Evolutionary conservation across 2,888 invertebrate species (phyloP), one percentile per base, ranked within the genome.

Genomic region (Hoplodrina ambigua): DNA sequence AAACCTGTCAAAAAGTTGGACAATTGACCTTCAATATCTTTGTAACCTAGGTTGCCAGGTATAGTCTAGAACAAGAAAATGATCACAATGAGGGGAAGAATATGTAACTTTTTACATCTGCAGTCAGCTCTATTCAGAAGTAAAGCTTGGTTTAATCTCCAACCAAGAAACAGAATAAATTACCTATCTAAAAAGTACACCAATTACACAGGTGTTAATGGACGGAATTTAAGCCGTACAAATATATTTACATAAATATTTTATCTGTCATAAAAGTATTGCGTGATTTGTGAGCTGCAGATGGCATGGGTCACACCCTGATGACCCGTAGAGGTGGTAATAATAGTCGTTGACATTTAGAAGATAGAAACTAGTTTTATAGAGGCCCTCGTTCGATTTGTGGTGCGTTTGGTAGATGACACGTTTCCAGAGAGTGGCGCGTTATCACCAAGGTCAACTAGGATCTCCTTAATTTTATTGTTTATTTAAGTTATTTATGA

Each of bases 311-410:
- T 80, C 71, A 90, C 90, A 92, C 91, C 89, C 88, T 81, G 83
- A 69, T 90, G 92, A 93, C 93, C 93, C 86, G 78, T 30, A 19
- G 55, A 50, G 84, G 74, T 77, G 87, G 86, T 94, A 94, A 94
- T 94, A 94, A 94, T 94, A 94, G 90, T 83, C 71, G 92, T 91
- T 94, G 94, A 93, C 93, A 95, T 94, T 95, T 94, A 91, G 80
- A 86, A 74, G 72, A 81, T 84, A 72, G 73, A 88, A 94, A 94
- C 95, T 91, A 88, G 94, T 94, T 94, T 88, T 79, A 65, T 77
- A 84, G 88, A 88, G 89, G 88, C 85, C 85, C 85, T 81, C 84
- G 75, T 87, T 87, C 77, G 72, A 87, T 88, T 84, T 85, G 85
- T 81, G 75, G 80, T 78, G 78, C 68, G 78, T 74, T 78, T 75